These are phyloP conservation scores for Gnatocerus cornutus DNA, from an alignment of 2,888 invertebrate species.

Conservation along the genomic window DNA sequence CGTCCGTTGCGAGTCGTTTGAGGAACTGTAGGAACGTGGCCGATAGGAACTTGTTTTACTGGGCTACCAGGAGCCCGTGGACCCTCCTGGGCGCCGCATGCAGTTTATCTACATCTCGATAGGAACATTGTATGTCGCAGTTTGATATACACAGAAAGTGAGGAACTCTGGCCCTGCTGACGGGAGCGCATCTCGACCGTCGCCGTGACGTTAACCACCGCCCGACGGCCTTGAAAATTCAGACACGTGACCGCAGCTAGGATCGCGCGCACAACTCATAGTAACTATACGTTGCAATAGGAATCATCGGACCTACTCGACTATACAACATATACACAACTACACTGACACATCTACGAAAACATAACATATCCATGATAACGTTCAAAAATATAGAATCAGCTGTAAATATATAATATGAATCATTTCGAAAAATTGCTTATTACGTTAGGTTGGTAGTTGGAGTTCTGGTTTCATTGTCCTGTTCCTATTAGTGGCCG, in stretches of 20 bases:
- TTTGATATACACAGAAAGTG: conserved; percentile 67
- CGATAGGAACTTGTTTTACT: conserved; percentile 73
- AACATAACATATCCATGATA: conserved; percentile 64
- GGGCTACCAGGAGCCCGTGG: conserved; percentile 68
- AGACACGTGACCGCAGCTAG: conserved; percentile 50
- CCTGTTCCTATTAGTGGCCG: conserved; percentile 69
- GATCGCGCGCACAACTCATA: conserved; percentile 62
- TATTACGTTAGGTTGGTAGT: conserved; percentile 51
- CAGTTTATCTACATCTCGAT: conserved; percentile 71
- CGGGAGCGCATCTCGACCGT: conserved; percentile 34
- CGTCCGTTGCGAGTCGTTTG: conserved; percentile 68
- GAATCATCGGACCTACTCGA: conserved; percentile 71
- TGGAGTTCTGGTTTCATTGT: conserved; percentile 52
- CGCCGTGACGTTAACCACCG: conserved; percentile 34
- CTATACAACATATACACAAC: conserved; percentile 70
- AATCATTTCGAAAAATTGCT: conserved; percentile 57
- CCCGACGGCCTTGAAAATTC: conserved; percentile 13
- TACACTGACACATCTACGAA: conserved; percentile 69
- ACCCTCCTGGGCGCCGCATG: conserved; percentile 69
- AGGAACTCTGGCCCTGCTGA: conserved; percentile 68
- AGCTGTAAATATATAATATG: conserved; percentile 67
- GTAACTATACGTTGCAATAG: conserved; percentile 73
- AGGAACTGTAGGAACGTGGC: conserved; percentile 69
- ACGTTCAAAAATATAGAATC: conserved; percentile 70
- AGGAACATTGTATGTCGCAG: conserved; percentile 72